phyloP scores from a whole-genome alignment of 2,113 vertebrate species.

The Capreolus pygargus region DNA sequence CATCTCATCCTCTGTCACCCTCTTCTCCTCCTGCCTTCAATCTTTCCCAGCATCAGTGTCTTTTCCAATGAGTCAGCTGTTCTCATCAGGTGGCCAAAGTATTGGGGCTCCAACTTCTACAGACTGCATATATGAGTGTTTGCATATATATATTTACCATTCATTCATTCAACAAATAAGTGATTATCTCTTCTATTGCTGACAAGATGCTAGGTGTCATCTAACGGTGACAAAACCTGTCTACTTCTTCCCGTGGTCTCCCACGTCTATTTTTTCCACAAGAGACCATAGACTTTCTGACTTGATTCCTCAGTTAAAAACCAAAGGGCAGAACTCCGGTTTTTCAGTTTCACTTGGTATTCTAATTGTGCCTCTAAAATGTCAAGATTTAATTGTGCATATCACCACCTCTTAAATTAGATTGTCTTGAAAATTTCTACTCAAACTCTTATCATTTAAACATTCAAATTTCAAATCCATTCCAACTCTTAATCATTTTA shows the following conservation, averaged over 20 bases:
- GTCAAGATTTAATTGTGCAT: not conserved
- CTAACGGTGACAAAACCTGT: not conserved
- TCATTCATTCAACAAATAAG: not conserved
- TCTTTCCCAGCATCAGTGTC: not conserved
- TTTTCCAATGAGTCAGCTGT: not conserved
- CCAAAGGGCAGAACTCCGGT: not conserved
- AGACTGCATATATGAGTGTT: not conserved
- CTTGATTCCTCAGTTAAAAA: not conserved
- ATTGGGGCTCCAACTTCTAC: not conserved
- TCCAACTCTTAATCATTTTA: not conserved
- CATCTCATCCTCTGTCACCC: not conserved
- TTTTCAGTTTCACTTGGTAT: constrained; percentile 39
- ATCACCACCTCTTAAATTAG: not conserved
- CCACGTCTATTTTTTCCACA: not conserved
- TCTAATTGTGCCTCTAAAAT: constrained; percentile 8
- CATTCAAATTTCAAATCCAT: not conserved
- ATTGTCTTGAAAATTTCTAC: not conserved
- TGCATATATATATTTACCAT: not conserved
- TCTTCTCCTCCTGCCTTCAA: not conserved
- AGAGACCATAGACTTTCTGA: not conserved
- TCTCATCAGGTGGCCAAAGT: not conserved
- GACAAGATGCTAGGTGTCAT: rapidly evolving
- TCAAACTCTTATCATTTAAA: not conserved
- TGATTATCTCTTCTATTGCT: not conserved
- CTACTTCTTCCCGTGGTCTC: not conserved